Evolutionary conservation across 2,113 vertebrate genomes (phyloP), one percentile per base, ranked within the genome.

Genomic region (Strigops habroptila): DNA sequence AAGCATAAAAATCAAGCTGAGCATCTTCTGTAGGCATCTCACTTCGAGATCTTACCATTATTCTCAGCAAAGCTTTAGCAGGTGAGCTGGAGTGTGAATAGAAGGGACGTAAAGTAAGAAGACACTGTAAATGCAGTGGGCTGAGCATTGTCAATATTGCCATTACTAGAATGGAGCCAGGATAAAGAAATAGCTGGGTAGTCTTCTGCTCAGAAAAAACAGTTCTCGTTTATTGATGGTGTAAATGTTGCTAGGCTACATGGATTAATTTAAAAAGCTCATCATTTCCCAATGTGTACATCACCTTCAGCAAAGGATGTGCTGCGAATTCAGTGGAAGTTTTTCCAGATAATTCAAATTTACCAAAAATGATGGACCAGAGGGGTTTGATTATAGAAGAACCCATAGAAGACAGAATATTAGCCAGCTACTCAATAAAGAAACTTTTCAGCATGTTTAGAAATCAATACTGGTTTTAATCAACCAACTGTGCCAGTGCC

Each of bases 381-480:
- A 37, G 10, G 8, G 37, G 17, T 75, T 87, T 69, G 52, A 78
- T 81, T 78, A 43, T 16, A 77, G 73, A 90, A 60, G 7, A 81
- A 51, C 30, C 4, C 51, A 9, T 2, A 48, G 81, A 82, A 92
- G 35, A 68, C 23, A 78, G 35, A 81, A 44, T 75, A 44, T 89
- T 43, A 51, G 55, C 14, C 64, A 84, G 15, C 23, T 82, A 71
- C 68, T 88, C 57, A 35, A 39, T 78, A 82, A 59, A 73, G 25
- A 83, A 88, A 75, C 23, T 81, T 92, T 41, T 57, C 67, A 64
- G 57, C 33, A 18, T 68, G 55, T 79, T 75, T 86, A 65, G 22
- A 75, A 75, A 93, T 93, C 83, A 92, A 64, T 88, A 64, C 10
- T 8, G 46, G 33, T 88, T 95, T 81, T 86, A 92, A 88, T 86